Evolutionary conservation across 2,797 vertebrate genomes (phyloP).

Genomic region (Pseudochaenichthys georgianus): DNA sequence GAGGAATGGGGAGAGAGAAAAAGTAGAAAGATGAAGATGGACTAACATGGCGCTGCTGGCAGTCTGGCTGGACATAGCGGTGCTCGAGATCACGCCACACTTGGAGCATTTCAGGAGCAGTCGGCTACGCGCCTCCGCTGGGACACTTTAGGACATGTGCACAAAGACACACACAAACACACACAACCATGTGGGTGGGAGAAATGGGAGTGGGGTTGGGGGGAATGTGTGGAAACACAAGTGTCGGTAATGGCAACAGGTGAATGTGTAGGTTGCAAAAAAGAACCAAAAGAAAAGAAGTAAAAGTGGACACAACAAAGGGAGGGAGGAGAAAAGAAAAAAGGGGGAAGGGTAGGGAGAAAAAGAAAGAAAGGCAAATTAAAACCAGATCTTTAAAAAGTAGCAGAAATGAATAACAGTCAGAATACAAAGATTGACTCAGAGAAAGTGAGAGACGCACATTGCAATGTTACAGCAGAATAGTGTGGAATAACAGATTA

Average conservation of each 20-base stretch:
- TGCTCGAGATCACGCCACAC: slow-evolving; percentile 97
- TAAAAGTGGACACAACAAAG: slow-evolving; percentile 57
- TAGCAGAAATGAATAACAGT: slow-evolving; percentile 81
- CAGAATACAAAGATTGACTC: slow-evolving; percentile 71
- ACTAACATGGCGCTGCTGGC: slow-evolving; percentile 99
- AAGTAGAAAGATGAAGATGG: slow-evolving; percentile 77
- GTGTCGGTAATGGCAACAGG: slow-evolving; percentile 45
- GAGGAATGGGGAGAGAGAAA: not conserved
- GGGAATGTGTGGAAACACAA: slow-evolving; percentile 43
- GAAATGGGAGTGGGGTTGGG: not conserved
- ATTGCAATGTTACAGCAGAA: slow-evolving; percentile 65
- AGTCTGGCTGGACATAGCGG: slow-evolving; percentile 93
- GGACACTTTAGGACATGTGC: slow-evolving; percentile 81
- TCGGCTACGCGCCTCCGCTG: slow-evolving; percentile 85
- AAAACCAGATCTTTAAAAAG: slow-evolving; percentile 80
- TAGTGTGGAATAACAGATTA: slow-evolving; percentile 66
- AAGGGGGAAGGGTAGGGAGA: slow-evolving; percentile 32
- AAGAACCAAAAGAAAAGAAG: not conserved
- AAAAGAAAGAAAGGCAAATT: slow-evolving; percentile 80
- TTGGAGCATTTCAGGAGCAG: slow-evolving; percentile 99
- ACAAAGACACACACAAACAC: slow-evolving; percentile 47
- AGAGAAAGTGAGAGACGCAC: slow-evolving; percentile 71
- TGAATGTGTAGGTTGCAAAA: slow-evolving; percentile 51
- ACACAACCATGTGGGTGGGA: slow-evolving; percentile 42
- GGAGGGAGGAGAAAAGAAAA: slow-evolving; percentile 48